phyloP scores from a whole-genome alignment of 2,888 invertebrate genomes.

The Drosophila prostipennis region DNA sequence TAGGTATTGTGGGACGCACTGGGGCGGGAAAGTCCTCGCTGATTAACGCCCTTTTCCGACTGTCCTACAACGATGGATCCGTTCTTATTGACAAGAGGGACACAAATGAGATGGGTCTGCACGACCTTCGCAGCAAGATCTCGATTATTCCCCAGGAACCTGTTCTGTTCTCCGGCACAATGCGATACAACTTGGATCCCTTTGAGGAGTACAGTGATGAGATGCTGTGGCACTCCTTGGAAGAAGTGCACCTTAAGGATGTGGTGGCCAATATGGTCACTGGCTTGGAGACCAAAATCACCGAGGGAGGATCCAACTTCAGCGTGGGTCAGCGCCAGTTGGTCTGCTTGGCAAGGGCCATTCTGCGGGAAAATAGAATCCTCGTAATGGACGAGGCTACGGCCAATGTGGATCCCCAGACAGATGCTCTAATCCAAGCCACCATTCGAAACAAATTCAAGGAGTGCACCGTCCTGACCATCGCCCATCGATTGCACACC shows the following conservation, averaged over 20 bases:
- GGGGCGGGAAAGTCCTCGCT: conserved; percentile 90
- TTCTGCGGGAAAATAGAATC: conserved; percentile 93
- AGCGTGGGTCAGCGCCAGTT: conserved; percentile 96
- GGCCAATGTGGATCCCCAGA: conserved; percentile 95
- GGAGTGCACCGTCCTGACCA: conserved; percentile 93
- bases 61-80: conserved; percentile 91
- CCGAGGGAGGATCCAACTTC: conserved; percentile 92
- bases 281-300: conserved; percentile 89
- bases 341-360: conserved; percentile 94
- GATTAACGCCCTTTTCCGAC: conserved; percentile 90
- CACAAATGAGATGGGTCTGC: conserved; percentile 89
- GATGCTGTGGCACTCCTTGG: conserved; percentile 93
- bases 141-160: conserved; percentile 95
- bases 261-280: conserved; percentile 87
- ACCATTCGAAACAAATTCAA: conserved; percentile 91
- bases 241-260: conserved; percentile 89
- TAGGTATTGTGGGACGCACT: conserved; percentile 90
- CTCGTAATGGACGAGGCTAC: conserved; percentile 96
- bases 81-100: conserved; percentile 92
- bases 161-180: conserved; percentile 93
- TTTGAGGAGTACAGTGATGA: conserved; percentile 92
- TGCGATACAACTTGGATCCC: conserved; percentile 95
- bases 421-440: conserved; percentile 92
- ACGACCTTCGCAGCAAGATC: conserved; percentile 90
- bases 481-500: conserved; percentile 95